A percentile compares a stretch with the other conserved stretches of the same genome.
phyloP scores from a whole-genome alignment of 1,140 invertebrate genomes.

The Gonatopus flavifemur region DNA sequence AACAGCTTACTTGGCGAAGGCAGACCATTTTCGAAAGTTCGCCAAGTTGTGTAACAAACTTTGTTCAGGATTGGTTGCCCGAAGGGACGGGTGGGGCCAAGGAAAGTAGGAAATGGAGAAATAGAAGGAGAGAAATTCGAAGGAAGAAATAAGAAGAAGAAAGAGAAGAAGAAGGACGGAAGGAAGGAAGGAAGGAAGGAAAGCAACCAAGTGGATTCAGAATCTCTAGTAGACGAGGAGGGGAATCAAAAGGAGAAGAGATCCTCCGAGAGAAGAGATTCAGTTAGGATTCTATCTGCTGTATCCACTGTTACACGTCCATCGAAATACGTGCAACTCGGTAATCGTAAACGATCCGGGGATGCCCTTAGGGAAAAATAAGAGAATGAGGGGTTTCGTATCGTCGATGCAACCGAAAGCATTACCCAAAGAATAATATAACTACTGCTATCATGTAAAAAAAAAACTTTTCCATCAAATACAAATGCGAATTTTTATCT shows the following conservation, averaged over 20 bases:
- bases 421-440: too few relatives aligned
- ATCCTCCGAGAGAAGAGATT: slow-evolving; percentile 45
- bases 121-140: slow-evolving; percentile 4
- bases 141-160: slow-evolving; percentile 3
- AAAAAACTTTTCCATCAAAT: too few relatives aligned
- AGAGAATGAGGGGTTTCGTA: too few relatives aligned
- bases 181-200: not conserved
- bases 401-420: too few relatives aligned
- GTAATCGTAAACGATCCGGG: slow-evolving; percentile 39
- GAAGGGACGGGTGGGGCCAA: slow-evolving; percentile 47
- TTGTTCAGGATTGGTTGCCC: slow-evolving; percentile 56
- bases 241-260: slow-evolving; percentile 20
- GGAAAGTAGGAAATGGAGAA: slow-evolving; percentile 26
- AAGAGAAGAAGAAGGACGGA: slow-evolving; percentile 1
- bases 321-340: slow-evolving; percentile 41
- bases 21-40: slow-evolving; percentile 55
- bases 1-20: slow-evolving; percentile 50
- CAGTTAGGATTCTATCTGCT: slow-evolving; percentile 52
- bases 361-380: slow-evolving; percentile 27
- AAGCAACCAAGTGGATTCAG: slow-evolving; percentile 12
- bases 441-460: too few relatives aligned
- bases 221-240: slow-evolving; percentile 6
- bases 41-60: slow-evolving; percentile 58
- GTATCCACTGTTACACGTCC: slow-evolving; percentile 37
- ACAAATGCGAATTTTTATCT: too few relatives aligned